Percentiles rank a stretch among this genome's conserved stretches.
Evolutionary conservation across 1,140 invertebrate genomes (phyloP).

Genomic region (Drosophila ambigua): DNA sequence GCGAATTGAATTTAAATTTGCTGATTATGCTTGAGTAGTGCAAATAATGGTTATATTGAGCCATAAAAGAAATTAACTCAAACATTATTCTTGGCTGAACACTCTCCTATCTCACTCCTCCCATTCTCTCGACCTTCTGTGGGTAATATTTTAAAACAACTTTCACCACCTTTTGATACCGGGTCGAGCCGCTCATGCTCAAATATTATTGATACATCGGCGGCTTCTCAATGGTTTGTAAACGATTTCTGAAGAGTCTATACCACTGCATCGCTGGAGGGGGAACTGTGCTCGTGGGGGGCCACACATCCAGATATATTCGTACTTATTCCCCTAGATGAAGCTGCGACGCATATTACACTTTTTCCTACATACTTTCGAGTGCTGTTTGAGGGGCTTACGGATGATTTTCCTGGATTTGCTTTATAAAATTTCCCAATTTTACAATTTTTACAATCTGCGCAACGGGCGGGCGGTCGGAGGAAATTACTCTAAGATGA

Average conservation of each 20-base stretch:
- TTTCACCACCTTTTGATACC: slow-evolving; percentile 70
- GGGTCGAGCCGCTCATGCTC: slow-evolving; percentile 15
- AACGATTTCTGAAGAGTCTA: slow-evolving; percentile 62
- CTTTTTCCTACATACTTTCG: slow-evolving; percentile 70
- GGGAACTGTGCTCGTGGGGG: slow-evolving; percentile 34
- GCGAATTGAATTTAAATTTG: slow-evolving; percentile 82
- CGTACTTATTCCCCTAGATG: slow-evolving; percentile 14
- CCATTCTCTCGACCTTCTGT: slow-evolving; percentile 2
- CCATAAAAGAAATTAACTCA: slow-evolving; percentile 81
- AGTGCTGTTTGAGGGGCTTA: slow-evolving; percentile 68
- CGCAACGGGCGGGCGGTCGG: slow-evolving; percentile 55
- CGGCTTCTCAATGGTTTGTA: slow-evolving; percentile 78
- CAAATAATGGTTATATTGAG: slow-evolving; percentile 79
- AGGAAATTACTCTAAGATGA: slow-evolving; percentile 57
- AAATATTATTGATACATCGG: slow-evolving; percentile 82
- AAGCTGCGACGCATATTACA: slow-evolving; percentile 69
- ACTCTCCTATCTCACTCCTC: background rate
- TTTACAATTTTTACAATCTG: slow-evolving; percentile 71
- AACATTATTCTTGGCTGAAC: slow-evolving; percentile 67
- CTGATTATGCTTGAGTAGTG: slow-evolving; percentile 73
- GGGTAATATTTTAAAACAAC: slow-evolving; percentile 52
- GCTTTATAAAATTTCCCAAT: slow-evolving; percentile 57
- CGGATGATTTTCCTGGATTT: slow-evolving; percentile 65
- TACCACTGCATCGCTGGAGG: slow-evolving; percentile 8
- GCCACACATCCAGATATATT: slow-evolving; percentile 35